Conservation (phyloP, 2,888 invertebrate genomes). For the Saturnia pavonia region DNA sequence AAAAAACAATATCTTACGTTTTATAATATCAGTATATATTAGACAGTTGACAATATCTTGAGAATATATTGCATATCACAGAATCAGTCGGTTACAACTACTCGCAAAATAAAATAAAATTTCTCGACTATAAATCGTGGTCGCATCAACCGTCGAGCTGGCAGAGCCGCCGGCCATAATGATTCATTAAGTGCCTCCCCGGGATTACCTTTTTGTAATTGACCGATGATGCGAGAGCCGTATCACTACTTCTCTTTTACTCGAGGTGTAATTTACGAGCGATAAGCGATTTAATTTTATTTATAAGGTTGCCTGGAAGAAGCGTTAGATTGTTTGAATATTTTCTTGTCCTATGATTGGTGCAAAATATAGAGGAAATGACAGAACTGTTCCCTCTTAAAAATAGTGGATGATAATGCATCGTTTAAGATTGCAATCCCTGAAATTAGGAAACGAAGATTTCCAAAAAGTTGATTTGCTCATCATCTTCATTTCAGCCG, state of each 20-base stretch:
- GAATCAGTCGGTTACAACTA: conserved; percentile 20
- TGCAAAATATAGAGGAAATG: neutral
- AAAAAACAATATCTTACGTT: no score
- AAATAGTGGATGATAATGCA: neutral
- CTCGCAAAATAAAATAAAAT: conserved; percentile 42
- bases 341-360: neutral
- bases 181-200: conserved; percentile 80
- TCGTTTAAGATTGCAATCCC: neutral
- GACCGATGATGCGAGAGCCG: conserved; percentile 78
- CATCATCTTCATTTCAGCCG: no score
- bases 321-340: neutral
- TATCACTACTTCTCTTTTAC: conserved; percentile 74
- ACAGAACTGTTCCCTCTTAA: neutral
- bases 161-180: conserved; percentile 68
- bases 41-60: no score
- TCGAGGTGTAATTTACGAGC: conserved; percentile 40
- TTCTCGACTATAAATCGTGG: conserved; percentile 63
- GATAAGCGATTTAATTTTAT: conserved; percentile 30
- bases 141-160: conserved; percentile 59
- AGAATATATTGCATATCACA: neutral
- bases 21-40: no score
- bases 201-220: conserved; percentile 81
- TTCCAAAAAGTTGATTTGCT: no score
- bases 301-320: conserved; percentile 20
- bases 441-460: no score